These are phyloP conservation scores for Lordiphosa collinella DNA, from an alignment of 1,140 invertebrate genomes.

Conservation along the genomic window DNA sequence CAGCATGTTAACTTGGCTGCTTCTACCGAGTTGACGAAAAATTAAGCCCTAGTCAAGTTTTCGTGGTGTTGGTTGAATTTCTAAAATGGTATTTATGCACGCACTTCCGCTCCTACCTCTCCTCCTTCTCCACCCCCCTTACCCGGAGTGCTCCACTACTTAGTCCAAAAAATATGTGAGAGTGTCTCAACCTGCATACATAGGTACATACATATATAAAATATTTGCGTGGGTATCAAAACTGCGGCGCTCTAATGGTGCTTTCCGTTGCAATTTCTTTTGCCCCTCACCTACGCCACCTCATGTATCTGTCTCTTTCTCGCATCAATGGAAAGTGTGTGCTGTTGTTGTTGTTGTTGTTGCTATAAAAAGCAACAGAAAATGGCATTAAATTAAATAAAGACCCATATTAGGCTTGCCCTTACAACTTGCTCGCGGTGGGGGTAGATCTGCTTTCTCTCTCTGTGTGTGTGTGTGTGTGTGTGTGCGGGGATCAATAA, in stretches of 20 bases:
- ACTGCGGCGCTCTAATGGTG: too few relatives aligned
- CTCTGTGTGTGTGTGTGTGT: constrained; percentile 15
- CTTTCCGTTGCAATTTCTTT: not conserved
- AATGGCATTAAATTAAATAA: constrained; percentile 75
- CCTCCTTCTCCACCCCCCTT: too few relatives aligned
- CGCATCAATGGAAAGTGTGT: not conserved
- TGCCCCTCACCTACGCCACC: not conserved
- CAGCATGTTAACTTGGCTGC: too few relatives aligned
- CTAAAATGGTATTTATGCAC: too few relatives aligned
- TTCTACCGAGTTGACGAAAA: too few relatives aligned
- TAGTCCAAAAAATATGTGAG: too few relatives aligned
- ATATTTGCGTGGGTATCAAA: too few relatives aligned
- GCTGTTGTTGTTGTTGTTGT: constrained; percentile 12
- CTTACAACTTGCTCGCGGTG: constrained; percentile 38
- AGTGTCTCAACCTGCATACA: not conserved
- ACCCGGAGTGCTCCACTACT: too few relatives aligned
- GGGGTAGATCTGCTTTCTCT: constrained; percentile 35
- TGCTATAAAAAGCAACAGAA: constrained; percentile 45
- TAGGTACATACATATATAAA: not conserved
- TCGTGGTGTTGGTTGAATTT: too few relatives aligned
- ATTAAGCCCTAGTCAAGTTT: too few relatives aligned
- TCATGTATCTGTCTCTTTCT: too few relatives aligned
- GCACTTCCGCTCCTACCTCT: too few relatives aligned
- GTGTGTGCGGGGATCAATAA: constrained; percentile 59
- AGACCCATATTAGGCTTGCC: constrained; percentile 70